Percentiles rank a stretch among this genome's conserved stretches.
Conservation (phyloP, 1,140 invertebrate species). For the Conus betulinus region DNA sequence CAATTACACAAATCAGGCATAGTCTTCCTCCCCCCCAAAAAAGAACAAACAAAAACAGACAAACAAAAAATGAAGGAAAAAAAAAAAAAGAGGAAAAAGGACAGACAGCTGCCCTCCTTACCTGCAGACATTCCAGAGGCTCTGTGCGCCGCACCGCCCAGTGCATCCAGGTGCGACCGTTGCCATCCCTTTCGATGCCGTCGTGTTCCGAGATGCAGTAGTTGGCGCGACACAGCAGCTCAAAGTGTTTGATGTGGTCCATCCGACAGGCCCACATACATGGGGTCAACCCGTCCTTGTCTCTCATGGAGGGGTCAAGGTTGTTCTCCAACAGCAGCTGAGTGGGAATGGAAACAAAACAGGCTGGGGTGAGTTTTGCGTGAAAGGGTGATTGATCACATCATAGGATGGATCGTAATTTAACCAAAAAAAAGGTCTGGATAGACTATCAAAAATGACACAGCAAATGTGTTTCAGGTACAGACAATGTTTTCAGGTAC, state of each 20-base stretch:
- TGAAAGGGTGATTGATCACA: not conserved
- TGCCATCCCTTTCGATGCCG: conserved; percentile 71
- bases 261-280: conserved; percentile 76
- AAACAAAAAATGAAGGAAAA: too few species aligned
- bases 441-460: too few species aligned
- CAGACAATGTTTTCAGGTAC: too few species aligned
- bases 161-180: conserved; percentile 75
- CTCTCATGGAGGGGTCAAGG: conserved; percentile 63
- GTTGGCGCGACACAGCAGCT: conserved; percentile 62
- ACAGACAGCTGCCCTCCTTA: conserved; percentile 22
- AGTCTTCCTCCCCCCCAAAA: too few species aligned
- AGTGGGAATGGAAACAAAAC: not conserved
- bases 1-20: too few species aligned
- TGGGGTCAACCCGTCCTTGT: conserved; percentile 74
- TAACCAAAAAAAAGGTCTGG: not conserved
- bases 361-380: too few species aligned
- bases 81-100: too few species aligned
- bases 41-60: too few species aligned
- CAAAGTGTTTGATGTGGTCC: conserved; percentile 74
- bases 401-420: too few species aligned
- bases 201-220: conserved; percentile 63
- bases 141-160: conserved; percentile 73
- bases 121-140: conserved; percentile 74
- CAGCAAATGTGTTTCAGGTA: too few species aligned
- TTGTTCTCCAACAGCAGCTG: conserved; percentile 68